Conservation (phyloP, 2,113 vertebrate genomes). For the Megaleporinus macrocephalus region DNA sequence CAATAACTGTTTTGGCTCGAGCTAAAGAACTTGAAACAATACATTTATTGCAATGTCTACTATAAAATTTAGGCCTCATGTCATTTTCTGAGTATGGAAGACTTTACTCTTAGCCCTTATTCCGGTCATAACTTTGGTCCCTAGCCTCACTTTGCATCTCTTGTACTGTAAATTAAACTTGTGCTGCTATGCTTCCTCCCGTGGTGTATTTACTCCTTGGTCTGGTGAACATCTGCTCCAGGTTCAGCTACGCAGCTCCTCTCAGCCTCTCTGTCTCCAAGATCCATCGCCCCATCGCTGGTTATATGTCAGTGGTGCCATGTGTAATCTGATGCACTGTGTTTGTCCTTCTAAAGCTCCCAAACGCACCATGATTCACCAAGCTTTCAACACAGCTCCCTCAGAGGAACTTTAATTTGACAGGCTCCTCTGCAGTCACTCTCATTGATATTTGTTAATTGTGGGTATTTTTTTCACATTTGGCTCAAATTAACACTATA, state of each 20-base stretch:
- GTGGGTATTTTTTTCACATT: background rate
- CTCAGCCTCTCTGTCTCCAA: conserved; percentile 66
- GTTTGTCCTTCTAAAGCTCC: conserved; percentile 61
- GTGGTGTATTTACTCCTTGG: conserved; percentile 36
- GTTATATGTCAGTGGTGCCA: conserved; percentile 58
- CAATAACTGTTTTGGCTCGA: background rate
- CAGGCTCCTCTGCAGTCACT: background rate
- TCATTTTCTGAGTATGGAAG: background rate
- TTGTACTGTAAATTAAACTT: background rate
- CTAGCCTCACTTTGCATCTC: background rate
- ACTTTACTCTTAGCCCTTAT: background rate
- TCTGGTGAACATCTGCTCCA: conserved; percentile 65
- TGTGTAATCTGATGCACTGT: conserved; percentile 64
- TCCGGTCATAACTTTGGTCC: background rate
- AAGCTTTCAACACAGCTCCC: conserved; percentile 17
- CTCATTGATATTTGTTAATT: background rate
- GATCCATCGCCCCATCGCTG: conserved; percentile 67
- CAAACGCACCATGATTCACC: conserved; percentile 59
- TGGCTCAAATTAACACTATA: background rate
- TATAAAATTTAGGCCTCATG: conserved; percentile 3
- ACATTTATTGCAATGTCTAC: conserved; percentile 11
- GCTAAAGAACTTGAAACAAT: background rate
- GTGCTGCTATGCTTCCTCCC: background rate
- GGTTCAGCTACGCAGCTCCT: conserved; percentile 67
- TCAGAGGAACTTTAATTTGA: background rate